Evolutionary conservation across 2,113 vertebrate species (phyloP).

Genomic region (Hydrochoerus hydrochaeris): DNA sequence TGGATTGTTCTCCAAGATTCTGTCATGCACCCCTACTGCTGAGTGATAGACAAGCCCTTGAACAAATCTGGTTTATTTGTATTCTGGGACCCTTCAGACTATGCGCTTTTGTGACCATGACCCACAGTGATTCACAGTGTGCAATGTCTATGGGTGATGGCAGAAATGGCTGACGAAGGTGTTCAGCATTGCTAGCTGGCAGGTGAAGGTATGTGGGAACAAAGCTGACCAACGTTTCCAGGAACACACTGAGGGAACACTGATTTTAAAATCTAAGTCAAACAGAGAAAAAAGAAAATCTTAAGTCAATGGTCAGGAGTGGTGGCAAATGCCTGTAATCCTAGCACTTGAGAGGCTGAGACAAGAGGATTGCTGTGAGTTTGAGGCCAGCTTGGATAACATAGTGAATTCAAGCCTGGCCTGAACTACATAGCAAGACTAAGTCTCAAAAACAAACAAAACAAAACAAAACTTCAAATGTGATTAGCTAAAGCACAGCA

Average conservation of each 20-base stretch:
- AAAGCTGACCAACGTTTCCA: not conserved
- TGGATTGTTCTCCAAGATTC: not conserved
- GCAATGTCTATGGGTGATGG: not conserved
- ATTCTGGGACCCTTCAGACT: not conserved
- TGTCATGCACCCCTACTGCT: not conserved
- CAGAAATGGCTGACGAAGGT: not conserved
- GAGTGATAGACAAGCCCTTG: not conserved
- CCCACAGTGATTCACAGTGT: not conserved
- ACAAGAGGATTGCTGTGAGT: not conserved
- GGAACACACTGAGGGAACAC: not conserved
- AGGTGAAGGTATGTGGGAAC: rapidly evolving
- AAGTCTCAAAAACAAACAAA: not conserved
- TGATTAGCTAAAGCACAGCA: not conserved
- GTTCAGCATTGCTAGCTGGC: not conserved
- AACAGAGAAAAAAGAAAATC: no score
- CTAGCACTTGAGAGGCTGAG: not conserved
- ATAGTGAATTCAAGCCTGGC: not conserved
- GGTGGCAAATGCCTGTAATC: no score
- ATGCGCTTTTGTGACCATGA: not conserved
- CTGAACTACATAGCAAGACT: not conserved
- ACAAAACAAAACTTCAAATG: not conserved
- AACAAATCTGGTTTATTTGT: not conserved
- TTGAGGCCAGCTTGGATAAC: not conserved
- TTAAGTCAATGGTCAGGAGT: not conserved
- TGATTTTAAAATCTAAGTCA: not conserved